Base-by-base conservation (phyloP, 2,888 invertebrate species). In the Amphimallon solstitiale region DNA sequence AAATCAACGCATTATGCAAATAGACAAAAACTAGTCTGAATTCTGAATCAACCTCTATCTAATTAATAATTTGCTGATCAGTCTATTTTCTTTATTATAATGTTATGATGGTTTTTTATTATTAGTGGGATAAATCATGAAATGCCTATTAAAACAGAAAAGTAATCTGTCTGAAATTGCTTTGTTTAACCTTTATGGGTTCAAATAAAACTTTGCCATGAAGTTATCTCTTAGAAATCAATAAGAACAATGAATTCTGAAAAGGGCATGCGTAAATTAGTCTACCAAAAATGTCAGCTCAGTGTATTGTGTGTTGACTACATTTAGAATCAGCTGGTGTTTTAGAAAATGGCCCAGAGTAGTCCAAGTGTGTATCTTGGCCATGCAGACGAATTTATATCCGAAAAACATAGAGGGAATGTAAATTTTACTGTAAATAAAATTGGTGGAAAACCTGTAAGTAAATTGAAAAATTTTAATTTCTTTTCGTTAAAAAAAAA, bases 391-490 rank as follows among this genome's bases (percentile, higher is more conserved):
- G 94, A 94, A 81, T 82, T 84, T 62, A 86, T 94, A 68, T 85
- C 85, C 65, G 92, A 92, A 46, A 92, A 92, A 81, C 86, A 90
- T 80, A 86, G 86, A 73, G 83, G 84, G 10, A 79, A 86, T 64
- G 81, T 91, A 34, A 90, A 89, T 80, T 92, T 88, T 79, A 88
- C 88, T 34, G 87, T 90, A 29, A 94, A 93, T 81, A 94, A 94
- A 88, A 88, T 94, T 70, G 94, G 94, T 73, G 94, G 94, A 70
- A 83, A 84, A 72, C 89, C 91, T 68, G 91, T 91, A 84, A 88
- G 89, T 86, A 61, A 17, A 48, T 40, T 52, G 21, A 19, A 45
- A 14, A 56, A 40, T 59, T 40, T 7, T n/a, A 23, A 49, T 21
- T 29, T 52, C 5, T 37, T 12, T 10, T 35, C 6, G 21, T 14